Conservation (phyloP, 2,888 invertebrate species). For the Bombyx huttoni region DNA sequence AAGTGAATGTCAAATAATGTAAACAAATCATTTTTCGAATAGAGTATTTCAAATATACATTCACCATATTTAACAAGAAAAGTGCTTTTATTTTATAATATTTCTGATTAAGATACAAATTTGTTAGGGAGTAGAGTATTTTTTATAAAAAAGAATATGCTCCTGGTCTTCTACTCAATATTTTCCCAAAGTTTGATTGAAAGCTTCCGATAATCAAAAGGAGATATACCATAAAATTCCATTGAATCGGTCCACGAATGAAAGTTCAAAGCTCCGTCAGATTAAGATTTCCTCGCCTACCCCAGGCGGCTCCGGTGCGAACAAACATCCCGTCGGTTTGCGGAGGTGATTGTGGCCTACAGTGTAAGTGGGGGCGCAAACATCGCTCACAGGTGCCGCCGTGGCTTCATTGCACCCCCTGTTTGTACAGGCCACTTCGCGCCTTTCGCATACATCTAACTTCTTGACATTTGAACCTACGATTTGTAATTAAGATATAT, state of each 20-base stretch:
- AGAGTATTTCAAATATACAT: too few species aligned
- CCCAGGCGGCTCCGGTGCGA: slow-evolving; percentile 25
- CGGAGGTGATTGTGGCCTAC: slow-evolving; percentile 48
- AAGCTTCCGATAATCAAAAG: too few species aligned
- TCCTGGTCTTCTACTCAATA: too few species aligned
- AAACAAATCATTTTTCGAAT: too few species aligned
- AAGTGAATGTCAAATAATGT: too few species aligned
- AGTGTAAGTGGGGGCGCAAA: slow-evolving; percentile 61
- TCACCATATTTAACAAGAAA: too few species aligned
- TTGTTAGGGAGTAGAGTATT: too few species aligned
- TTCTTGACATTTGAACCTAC: slow-evolving; percentile 39
- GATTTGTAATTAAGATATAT: slow-evolving; percentile 8
- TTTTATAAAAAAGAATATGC: too few species aligned
- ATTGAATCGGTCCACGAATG: slow-evolving; percentile 14
- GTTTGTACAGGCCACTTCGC: slow-evolving; percentile 47
- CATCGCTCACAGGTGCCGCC: slow-evolving; percentile 55
- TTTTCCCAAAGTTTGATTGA: too few species aligned
- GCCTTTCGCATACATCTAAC: slow-evolving; percentile 22
- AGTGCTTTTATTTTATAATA: too few species aligned
- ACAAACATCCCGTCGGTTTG: slow-evolving; percentile 50
- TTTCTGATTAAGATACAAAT: too few species aligned
- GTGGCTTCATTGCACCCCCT: slow-evolving; percentile 23
- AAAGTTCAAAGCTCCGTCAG: slow-evolving; percentile 35
- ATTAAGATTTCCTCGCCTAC: slow-evolving; percentile 61
- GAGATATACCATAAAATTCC: not conserved